Base-by-base conservation (phyloP, 1,140 invertebrate species). In the Zaprionus vittiger region DNA sequence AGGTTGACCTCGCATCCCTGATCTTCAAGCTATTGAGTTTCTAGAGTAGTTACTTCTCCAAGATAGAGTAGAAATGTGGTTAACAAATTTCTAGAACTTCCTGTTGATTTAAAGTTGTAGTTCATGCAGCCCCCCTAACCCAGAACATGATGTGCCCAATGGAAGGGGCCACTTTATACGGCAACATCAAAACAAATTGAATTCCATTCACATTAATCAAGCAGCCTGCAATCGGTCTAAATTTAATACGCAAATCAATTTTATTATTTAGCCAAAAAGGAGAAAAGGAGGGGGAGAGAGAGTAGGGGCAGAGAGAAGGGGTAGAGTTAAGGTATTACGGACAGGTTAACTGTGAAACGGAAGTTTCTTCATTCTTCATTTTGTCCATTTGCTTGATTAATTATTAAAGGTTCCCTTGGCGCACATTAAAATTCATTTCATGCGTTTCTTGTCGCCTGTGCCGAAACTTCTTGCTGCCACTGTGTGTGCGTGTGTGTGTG, bases 341-440 rank as follows among this genome's bases (percentile, higher is more conserved):
- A 20, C 31, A 49, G 22, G 49, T 38, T 14, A 38, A 20, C 38
- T 57, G 66, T 61, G 68, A 65, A 62, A 80, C 41, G 41, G 67
- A 70, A 67, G 22, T 44, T 37, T 24, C 15, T 37, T 34, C 49
- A 73, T 63, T 54, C 52, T 52, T 37, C 64, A 74, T 52, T 62
- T 24, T 60, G 77, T 63, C 81, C 81, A 83, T 80, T 83, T 77
- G 65, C 44, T 69, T 77, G 65, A 83, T 83, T 83, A 83, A 83
- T 83, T 83, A 83, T 83, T 80, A 62, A 83, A 65, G 55, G 47
- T 68, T 80, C 81, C 77, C 81, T 57, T 44, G 81, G 73, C 62
- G 73, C 73, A 69, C 83, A 80, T 83, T 83, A 83, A 83, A 83
- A 83, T 83, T 83, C 81, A 83, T 80, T 83, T 83, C 73, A 83